Evolutionary conservation across 2,888 invertebrate genomes (phyloP), one percentile per base, ranked within the genome.

Genomic region (Heliconius ismenius): DNA sequence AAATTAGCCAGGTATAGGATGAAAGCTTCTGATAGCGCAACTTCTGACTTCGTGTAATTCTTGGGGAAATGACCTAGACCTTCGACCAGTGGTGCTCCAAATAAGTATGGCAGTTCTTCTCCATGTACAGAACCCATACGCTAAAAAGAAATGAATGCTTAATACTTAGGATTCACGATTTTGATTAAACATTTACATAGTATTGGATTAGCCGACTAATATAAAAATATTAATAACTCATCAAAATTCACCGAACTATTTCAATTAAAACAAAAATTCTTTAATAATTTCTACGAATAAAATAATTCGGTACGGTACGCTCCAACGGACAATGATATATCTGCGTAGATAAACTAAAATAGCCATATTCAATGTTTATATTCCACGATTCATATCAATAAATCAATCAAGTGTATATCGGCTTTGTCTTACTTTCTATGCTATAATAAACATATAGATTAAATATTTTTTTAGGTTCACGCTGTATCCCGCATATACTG

Each of bases 101-200:
- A 98, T 81, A 98, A 95, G 89, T 98, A 98, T 0, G 98, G 97
- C 79, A 98, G 92, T 85, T 98, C 98, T 90, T 98, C 98, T 0
- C 98, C 98, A 86, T 98, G 98, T 4, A 98, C 98, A 1, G 98
- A 97, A 26, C 98, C 98, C 96, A 98, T 97, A 81, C 97, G 95
- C 96, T 98, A 95, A 60, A 90, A 67, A 18, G 24, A 24, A 24
- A n/a, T 36, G 10, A n/a, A 3, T 10, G 3, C 7, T 58, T n/a
- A n/a, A n/a, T n/a, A n/a, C 10, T 10, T n/a, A n/a, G n/a, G 1
- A 58, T n/a, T 58, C n/a, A 58, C 4, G 58, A 58, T 10, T 58
- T n/a, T n/a, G 11, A 10, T n/a, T 3, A n/a, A 58, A 58, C 3
- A n/a, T 58, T 58, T 43, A 1, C 15, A 6, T 15, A 4, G 43